Evolutionary conservation across 2,797 vertebrate genomes (phyloP).

Genomic region (Chanos chanos): DNA sequence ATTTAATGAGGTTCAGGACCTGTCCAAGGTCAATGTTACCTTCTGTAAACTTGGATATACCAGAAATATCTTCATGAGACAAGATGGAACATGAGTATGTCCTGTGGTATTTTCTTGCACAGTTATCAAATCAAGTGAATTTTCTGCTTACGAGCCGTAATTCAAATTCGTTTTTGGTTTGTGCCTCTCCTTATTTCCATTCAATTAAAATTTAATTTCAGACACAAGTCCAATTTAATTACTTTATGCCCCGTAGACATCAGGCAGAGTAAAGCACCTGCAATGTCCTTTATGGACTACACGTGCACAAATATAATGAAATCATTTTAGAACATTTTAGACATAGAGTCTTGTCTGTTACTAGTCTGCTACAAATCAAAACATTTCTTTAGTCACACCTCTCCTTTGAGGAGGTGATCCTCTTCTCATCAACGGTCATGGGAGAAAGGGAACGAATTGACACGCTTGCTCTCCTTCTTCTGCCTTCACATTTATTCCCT

Average conservation of each 20-base stretch:
- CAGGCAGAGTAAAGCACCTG: conserved; percentile 36
- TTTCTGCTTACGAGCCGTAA: conserved; percentile 25
- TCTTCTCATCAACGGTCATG: background rate
- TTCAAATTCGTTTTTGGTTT: conserved; percentile 2
- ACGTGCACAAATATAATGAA: conserved; percentile 31
- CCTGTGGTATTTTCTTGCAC: too few relatives aligned
- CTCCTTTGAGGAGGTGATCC: background rate
- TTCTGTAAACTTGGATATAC: too few relatives aligned
- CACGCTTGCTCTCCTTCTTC: background rate
- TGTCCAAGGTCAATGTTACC: too few relatives aligned
- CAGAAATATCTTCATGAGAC: too few relatives aligned
- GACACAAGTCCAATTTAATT: conserved; percentile 6
- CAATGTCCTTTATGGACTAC: conserved; percentile 26
- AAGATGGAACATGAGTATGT: too few relatives aligned
- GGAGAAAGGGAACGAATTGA: conserved; percentile 15
- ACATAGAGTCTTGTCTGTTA: conserved; percentile 34
- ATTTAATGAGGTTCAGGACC: too few relatives aligned
- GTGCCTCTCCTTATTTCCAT: conserved; percentile 28
- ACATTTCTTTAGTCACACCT: conserved; percentile 9
- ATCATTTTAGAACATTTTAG: conserved; percentile 16
- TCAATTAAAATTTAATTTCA: conserved; percentile 64
- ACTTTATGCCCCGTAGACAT: background rate
- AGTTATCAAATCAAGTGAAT: conserved; percentile 54
- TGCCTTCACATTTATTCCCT: conserved; percentile 16
- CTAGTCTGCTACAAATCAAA: conserved; percentile 17